Evolutionary conservation across 23 tunicate species (phyloP), one percentile per base, ranked within the genome.

Genomic region (Corella eumyota): DNA sequence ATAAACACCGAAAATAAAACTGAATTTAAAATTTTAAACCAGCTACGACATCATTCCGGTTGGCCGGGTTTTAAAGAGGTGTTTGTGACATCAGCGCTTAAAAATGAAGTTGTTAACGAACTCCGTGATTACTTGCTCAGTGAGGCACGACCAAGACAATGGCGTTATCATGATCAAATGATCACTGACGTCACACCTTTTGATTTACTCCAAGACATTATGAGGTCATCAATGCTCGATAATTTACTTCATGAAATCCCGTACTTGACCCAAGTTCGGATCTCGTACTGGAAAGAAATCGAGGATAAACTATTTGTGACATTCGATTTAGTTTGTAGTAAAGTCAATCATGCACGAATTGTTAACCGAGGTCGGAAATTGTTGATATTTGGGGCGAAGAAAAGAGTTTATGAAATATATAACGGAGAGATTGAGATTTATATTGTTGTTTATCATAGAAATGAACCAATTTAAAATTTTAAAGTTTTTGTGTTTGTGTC

Each of bases 41-140:
- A 78, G 33, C 51, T 88, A 5, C 45, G 90, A 11, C 50, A 34
- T 34, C 68, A 67, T 55, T 35, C 72, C 3, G 96, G 88, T 21
- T 88, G 96, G 96, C 88, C 96, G 1, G 58, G 79, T 68, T 88
- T 88, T 55, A 65, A 88, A 61, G 96, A 88, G 3, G 81, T 88
- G 15, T 88, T 88, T 65, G 87, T 88, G n/a, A 68, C 79, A 0
- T 88, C 96, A 25, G 96, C 96, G 1, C 33, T 64, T 40, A 19
- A 36, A 24, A 46, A 59, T 19, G 9, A 47, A 25, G 23, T 28
- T 1, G 25, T 32, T 19, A 57, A 67, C 20, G 21, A 49, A 31
- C 44, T 81, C 25, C 66, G 61, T 61, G 67, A 56, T 20, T 79
- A 79, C 44, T 28, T 88, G 33, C 30, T 57, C 1, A 3, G 50